Base-by-base conservation (phyloP, 1,140 invertebrate genomes). In the Lepidostoma basale region DNA sequence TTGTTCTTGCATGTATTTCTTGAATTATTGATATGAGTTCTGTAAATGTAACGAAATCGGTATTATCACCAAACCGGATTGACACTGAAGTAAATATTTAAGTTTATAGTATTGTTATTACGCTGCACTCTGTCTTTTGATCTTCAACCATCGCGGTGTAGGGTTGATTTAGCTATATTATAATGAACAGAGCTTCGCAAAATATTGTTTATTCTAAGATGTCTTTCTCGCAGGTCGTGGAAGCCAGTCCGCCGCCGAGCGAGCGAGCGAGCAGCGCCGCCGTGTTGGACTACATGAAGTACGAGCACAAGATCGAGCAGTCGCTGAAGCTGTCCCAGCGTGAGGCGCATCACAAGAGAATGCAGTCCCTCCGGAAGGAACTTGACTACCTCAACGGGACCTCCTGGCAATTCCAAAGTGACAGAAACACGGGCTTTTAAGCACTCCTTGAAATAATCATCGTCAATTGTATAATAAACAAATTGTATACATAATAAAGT, bases 341-440 rank as follows among this genome's bases (percentile, higher is more conserved):
- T 20, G 85, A 86, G 59, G 74, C 79, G 20, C 88, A 89, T 56
- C 77, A 83, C n/a, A 88, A 88, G 75, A 80, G 87, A 59, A 83
- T 90, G 28, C 85, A 88, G 74, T 79, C 82, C 9, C 75, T 90
- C 49, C 79, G 88, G 69, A 89, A 88, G 75, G 87, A 89, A 77
- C 76, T 90, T 30, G 86, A 88, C 54, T 88, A 87, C 74, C 78
- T 90, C 10, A 89, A 88, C 76, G 79, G 82, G 10, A 89, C 88
- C 3, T 88, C 89, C 73, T 90, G 88, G 88, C 86, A 87, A 76
- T 90, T 88, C 82, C 86, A 89, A 60, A 81, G 79, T 64, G 81
- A 81, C 60, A 69, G 65, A 40, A 68, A 39, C 16, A 44, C 33
- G 6, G 56, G 56, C 20, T 60, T 60, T 23, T 60, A 60, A 60